Base-by-base conservation (phyloP, 2,113 vertebrate species). In the Rhynchomys soricoides region DNA sequence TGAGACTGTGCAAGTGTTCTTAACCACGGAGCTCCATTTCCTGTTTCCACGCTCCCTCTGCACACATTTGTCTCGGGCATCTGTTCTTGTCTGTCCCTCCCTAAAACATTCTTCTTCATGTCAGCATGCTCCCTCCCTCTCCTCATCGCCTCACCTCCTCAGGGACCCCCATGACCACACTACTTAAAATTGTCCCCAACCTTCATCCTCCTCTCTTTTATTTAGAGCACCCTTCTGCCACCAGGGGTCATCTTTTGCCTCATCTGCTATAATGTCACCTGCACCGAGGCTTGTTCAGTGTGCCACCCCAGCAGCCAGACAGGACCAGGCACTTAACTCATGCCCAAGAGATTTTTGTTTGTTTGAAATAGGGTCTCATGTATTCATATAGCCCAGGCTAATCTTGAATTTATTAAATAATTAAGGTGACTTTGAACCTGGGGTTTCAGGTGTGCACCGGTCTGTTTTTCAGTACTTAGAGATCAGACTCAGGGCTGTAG, bases 111-210 rank as follows among this genome's bases (percentile, higher is more conserved):
- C 48, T 73, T 81, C 0, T 31, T 34, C 7, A 0, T 37, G 43
- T n/a, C 52, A 12, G 13, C 26, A 0, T 71, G 26, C 48, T 52
- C 2, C 1, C 34, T 29, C 7, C 11, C 9, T 40, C 43, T 2
- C 8, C n/a, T 48, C 40, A 15, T 37, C 2, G 50, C 37, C 24
- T 74, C n/a, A 19, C 12, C 22, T 82, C n/a, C 68, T 62, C 34
- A 0, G 75, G 5, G 40, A 31, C 57, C 7, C 24, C 83, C 50
- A 9, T 48, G 66, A 55, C 24, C 70, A n/a, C 48, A 3, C 21
- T 29, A 1, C 55, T 55, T 71, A 70, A 34, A 55, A n/a, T 5
- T 55, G 24, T 34, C 0, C 12, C 26, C 57, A n/a, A 3, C 11
- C 88, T 34, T 31, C 45, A 11, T 22, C 22, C 37, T 43, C 22